Evolutionary conservation across 2,797 vertebrate species (phyloP).

Genomic region (Tangara arthus): DNA sequence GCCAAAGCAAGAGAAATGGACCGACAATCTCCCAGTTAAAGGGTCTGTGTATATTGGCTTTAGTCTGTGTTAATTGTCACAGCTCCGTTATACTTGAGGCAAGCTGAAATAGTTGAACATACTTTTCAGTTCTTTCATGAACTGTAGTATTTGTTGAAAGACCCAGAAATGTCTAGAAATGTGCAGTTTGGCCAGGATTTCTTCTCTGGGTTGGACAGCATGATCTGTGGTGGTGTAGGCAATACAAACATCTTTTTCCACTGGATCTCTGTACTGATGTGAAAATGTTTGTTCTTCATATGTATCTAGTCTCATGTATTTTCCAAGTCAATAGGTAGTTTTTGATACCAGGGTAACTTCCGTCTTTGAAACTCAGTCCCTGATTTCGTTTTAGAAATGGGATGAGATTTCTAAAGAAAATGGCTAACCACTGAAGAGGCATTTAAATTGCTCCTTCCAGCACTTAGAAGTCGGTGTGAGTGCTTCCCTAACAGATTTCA

Average conservation of each 20-base stretch:
- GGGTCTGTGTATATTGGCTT: not conserved
- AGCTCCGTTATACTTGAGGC: not conserved
- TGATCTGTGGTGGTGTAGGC: not conserved
- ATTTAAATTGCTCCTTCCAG: not conserved
- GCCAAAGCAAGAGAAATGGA: not conserved
- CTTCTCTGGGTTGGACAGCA: not conserved
- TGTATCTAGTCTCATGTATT: not conserved
- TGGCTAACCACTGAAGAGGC: not conserved
- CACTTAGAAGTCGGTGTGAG: not conserved
- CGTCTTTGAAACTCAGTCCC: not conserved
- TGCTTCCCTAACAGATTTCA: not conserved
- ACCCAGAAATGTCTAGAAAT: not conserved
- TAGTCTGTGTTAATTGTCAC: not conserved
- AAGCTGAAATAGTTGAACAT: not conserved
- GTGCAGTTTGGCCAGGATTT: not conserved
- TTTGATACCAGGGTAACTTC: not conserved
- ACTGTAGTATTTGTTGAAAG: not conserved
- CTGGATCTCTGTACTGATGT: not conserved
- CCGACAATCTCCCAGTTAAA: not conserved
- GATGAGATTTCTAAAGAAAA: not conserved
- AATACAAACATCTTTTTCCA: not conserved
- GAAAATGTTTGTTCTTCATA: not conserved
- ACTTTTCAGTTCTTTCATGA: not conserved
- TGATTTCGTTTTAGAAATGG: not conserved
- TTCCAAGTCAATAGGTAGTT: not conserved